Base-by-base conservation (phyloP, 1,140 invertebrate species). In the Drosophila tani region DNA sequence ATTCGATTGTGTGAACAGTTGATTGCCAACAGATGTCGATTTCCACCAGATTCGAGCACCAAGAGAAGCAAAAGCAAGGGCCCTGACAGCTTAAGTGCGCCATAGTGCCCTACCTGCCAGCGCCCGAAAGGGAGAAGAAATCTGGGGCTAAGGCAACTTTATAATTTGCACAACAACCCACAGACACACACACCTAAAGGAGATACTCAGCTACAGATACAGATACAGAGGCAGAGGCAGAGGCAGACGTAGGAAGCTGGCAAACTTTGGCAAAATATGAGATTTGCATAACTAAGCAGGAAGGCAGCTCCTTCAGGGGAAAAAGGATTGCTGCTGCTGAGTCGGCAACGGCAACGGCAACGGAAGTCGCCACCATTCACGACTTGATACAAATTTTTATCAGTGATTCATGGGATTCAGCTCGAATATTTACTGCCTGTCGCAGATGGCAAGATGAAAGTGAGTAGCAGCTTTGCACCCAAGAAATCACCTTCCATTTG, bases 261-360 rank as follows among this genome's bases (percentile, higher is more conserved):
- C 41, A 75, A 79, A 79, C 81, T 70, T 82, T 69, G 78, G 57
- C 64, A 79, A 82, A 79, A 79, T 78, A 79, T 83, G 70, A 82
- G 70, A 79, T 83, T 83, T 83, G 71, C 81, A 83, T 83, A 83
- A 79, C 66, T 82, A 83, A 79, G 81, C 63, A 82, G 68, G 11
- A 32, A 51, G 35, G 27, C 32, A 11, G 32, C 32, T 35, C 32
- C 32, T 35, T 11, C 9, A 11, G 11, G 32, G 32, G 3, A 35
- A 12, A 35, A 35, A 35, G 32, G 32, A 35, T 35, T 35, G 32
- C 32, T 53, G 27, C 21, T 24, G 47, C 19, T 56, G 49, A 43
- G 38, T 27, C 35, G 59, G 14, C 24, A 24, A 67, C 29, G 59
- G 14, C 24, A 24, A 67, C 29, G 51, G 21, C 58, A 65, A 24